Evolutionary conservation across 1,140 invertebrate genomes (phyloP), one percentile per base, ranked within the genome.

Genomic region (Sarcophaga peregrina): DNA sequence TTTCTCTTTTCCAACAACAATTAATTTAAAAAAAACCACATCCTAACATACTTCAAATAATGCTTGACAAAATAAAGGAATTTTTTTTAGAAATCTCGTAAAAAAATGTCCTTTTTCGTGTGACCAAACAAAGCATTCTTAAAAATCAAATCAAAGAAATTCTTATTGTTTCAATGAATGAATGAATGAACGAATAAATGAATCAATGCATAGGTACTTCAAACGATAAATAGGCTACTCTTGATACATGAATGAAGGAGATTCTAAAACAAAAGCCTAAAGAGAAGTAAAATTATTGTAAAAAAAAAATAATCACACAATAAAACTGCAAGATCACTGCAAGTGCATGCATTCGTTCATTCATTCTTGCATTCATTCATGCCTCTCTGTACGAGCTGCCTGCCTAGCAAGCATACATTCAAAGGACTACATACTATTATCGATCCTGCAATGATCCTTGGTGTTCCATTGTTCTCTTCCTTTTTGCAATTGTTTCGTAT

Each of bases 271-370:
- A 37, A 37, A 37, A 37, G 25, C 25, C 25, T n/a, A 58, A n/a
- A 58, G 54, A 58, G 54, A 15, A 13, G 52, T 0, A 58, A 13
- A 58, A 3, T 13, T 37, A 37, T 37, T 37, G n/a, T 37, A 4
- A 1, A 37, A 4, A 2, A 37, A 37, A 37, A 37, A 37, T 37
- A 37, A 37, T 37, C 25, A 37, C 8, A 76, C 74, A 76, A 76
- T 76, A 48, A 76, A 76, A 76, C 74, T 76, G 74, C 74, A 76
- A 76, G 74, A 76, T 76, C 74, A 76, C 74, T 76, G 74, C 74
- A 76, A 76, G 74, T 76, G 74, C 74, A 76, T 76, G 48, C 17
- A 75, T 5, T 47, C n/a, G n/a, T n/a, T n/a, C n/a, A n/a, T n/a
- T n/a, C n/a, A n/a, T 75, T 46, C 73, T 75, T 45, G 45, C 47